Evolutionary conservation across 2,888 invertebrate genomes (phyloP).

Genomic region (Dascillus cervinus): DNA sequence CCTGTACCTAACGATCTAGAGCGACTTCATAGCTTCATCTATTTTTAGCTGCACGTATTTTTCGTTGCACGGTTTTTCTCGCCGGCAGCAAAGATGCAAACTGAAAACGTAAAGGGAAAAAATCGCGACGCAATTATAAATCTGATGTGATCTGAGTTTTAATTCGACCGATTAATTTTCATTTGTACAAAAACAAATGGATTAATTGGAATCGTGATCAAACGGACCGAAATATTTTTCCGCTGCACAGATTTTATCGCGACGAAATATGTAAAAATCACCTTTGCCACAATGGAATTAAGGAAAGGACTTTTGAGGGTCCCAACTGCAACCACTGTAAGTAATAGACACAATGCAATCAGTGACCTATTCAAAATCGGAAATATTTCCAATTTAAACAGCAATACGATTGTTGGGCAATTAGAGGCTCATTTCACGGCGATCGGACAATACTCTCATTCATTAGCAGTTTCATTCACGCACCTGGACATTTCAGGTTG

Average conservation of each 20-base stretch:
- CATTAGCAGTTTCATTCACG: slow-evolving; percentile 31
- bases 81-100: too few relatives aligned
- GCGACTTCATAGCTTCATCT: slow-evolving; percentile 3
- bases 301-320: neutral
- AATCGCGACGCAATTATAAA: too few relatives aligned
- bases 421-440: slow-evolving; percentile 42
- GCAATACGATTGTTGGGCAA: slow-evolving; percentile 39
- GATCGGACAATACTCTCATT: slow-evolving; percentile 37
- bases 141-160: slow-evolving; percentile 22
- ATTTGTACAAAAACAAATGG: slow-evolving; percentile 31
- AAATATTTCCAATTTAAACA: slow-evolving; percentile 36
- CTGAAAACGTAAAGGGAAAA: too few relatives aligned
- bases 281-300: too few relatives aligned
- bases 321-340: slow-evolving; percentile 4
- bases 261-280: too few relatives aligned
- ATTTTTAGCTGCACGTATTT: slow-evolving; percentile 7
- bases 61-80: neutral
- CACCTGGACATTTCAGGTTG: slow-evolving; percentile 14
- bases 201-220: slow-evolving; percentile 29
- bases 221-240: slow-evolving; percentile 22
- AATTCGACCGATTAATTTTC: slow-evolving; percentile 30
- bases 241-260: slow-evolving; percentile 11
- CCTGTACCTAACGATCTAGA: slow-evolving; percentile 29
- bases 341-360: slow-evolving; percentile 32
- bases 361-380: slow-evolving; percentile 35